Base-by-base conservation (phyloP, 2,888 invertebrate genomes). In the Drosophila histrio region DNA sequence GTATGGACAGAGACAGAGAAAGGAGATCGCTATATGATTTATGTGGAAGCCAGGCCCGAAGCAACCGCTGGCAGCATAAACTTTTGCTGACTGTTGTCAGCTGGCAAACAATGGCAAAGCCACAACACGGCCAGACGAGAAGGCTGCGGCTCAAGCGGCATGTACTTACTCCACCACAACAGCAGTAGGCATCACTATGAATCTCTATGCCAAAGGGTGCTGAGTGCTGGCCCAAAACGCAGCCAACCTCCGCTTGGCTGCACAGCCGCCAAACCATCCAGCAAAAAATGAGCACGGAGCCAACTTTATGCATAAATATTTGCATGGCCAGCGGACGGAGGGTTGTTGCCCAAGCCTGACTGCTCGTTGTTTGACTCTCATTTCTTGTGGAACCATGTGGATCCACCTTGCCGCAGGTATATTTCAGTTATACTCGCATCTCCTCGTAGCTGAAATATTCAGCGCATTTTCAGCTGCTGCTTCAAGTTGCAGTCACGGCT, bases 271-370 rank as follows among this genome's bases (percentile, higher is more conserved):
- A 72, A 82, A 21, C 43, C 52, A 61, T 41, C 24, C 26, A 63
- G 47, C 68, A 79, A 65, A 68, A 84, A 75, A 75, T 84, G 85
- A 87, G 82, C 85, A 84, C 85, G 72, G 68, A 76, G 79, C 82
- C 77, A 87, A 87, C 87, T 85, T 85, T 84, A 76, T 87, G 87
- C 84, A 84, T 85, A 84, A 87, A 84, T 85, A 84, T 84, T 84
- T 87, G 82, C 82, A 30, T 41, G 53, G 38, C 52, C 26, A 39
- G n/a, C 9, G 22, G 4, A 15, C 24, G 17, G 17, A 5, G 13
- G 2, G 9, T 26, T 43, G 24, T 43, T 26, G 41, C 7, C 41
- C 22, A 22, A 22, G 24, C 32, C 32, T 32, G n/a, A 32, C 32
- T 32, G 32, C 22, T 36, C 30, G 26, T 26, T 32, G 36, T 50